These are phyloP conservation scores for Sylvia atricapilla DNA, from an alignment of 2,113 vertebrate genomes.

Conservation along the genomic window DNA sequence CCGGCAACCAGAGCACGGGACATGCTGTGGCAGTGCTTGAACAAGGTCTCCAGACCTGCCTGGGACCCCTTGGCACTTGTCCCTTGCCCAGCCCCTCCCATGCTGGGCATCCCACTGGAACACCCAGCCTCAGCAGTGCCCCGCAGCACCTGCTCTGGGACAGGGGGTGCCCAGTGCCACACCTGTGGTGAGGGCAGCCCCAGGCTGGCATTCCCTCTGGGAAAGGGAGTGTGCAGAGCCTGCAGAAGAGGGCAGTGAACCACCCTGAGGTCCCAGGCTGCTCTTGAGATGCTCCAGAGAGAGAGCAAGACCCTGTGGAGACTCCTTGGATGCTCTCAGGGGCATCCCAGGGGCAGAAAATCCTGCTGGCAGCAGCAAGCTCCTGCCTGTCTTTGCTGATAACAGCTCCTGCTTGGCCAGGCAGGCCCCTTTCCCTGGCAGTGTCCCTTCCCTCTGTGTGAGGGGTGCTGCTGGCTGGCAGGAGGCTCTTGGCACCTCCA, in stretches of 20 bases:
- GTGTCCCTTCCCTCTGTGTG: neutral
- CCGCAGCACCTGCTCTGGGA: neutral
- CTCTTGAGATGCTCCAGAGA: neutral
- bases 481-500: neutral
- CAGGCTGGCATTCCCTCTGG: neutral
- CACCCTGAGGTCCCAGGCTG: neutral
- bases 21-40: neutral
- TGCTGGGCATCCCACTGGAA: neutral
- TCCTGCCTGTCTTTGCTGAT: neutral
- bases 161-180: accelerated
- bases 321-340: neutral
- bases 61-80: neutral
- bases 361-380: neutral
- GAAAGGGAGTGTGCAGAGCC: neutral
- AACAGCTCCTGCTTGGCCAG: neutral
- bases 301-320: neutral
- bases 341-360: neutral
- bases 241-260: neutral
- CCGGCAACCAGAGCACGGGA: neutral
- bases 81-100: accelerated
- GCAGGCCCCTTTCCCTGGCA: neutral
- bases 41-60: neutral
- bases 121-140: neutral
- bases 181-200: neutral
- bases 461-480: neutral